A percentile compares a stretch with the other conserved stretches of the same genome.
These are phyloP conservation scores for Hippopotamus amphibius DNA, from an alignment of 2,113 vertebrate genomes.

Conservation along the genomic window DNA sequence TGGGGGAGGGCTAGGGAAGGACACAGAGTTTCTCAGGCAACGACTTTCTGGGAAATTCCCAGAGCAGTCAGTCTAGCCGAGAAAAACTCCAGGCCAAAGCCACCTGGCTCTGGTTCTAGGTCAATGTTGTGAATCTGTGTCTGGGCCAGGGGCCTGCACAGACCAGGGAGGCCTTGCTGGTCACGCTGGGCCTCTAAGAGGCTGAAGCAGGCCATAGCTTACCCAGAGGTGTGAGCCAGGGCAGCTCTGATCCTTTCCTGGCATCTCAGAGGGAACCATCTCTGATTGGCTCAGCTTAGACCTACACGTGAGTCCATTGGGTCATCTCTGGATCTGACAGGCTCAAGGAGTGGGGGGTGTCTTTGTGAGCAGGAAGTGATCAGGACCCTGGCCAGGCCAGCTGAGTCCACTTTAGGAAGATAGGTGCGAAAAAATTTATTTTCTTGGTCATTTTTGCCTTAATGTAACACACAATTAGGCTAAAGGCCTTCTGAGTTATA, in stretches of 20 bases:
- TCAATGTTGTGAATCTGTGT: background rate
- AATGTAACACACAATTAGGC: background rate
- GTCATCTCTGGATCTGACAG: background rate
- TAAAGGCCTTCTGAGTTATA: background rate
- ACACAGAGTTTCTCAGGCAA: conserved; percentile 66
- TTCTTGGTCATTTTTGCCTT: background rate
- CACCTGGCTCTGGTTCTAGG: conserved; percentile 35
- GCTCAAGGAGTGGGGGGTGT: background rate
- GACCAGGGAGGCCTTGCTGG: background rate
- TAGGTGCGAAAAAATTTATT: background rate
- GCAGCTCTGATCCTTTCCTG: background rate
- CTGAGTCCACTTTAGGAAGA: background rate
- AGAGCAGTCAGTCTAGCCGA: conserved; percentile 30
- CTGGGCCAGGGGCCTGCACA: background rate
- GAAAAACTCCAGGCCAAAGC: conserved; percentile 56
- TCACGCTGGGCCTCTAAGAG: background rate
- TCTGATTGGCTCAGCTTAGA: background rate
- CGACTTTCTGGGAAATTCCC: conserved; percentile 72
- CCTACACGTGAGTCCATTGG: accelerated
- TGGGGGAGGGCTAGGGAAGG: background rate
- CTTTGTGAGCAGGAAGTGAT: background rate
- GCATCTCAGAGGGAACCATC: background rate
- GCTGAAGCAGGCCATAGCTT: background rate
- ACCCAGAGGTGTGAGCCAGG: background rate
- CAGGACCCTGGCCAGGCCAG: background rate